These are phyloP conservation scores for Drosophila birchii DNA, from an alignment of 2,888 invertebrate species.

Conservation along the genomic window DNA sequence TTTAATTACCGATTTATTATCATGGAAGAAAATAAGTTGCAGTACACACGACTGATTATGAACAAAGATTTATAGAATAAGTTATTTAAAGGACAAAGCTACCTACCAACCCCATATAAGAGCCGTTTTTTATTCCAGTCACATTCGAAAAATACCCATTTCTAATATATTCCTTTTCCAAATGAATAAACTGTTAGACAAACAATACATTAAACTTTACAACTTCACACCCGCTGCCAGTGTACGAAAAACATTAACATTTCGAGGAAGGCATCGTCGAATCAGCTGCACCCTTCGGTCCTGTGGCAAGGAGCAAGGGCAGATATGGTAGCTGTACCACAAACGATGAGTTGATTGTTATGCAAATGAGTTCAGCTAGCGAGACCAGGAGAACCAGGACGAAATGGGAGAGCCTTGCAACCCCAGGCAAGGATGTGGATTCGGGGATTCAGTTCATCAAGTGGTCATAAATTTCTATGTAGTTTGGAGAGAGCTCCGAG, in stretches of 20 bases:
- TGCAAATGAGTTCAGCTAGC: conserved; percentile 77
- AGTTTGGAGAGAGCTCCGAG: conserved; percentile 36
- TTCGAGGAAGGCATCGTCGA: conserved; percentile 12
- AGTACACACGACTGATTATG: conserved; percentile 25
- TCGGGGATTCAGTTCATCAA: conserved; percentile 77
- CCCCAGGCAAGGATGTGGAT: conserved; percentile 34
- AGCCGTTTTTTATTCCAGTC: conserved; percentile 29
- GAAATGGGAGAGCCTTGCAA: conserved; percentile 42
- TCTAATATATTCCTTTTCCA: conserved; percentile 65
- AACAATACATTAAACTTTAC: conserved; percentile 81
- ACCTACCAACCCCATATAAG: conserved; percentile 24
- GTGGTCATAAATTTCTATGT: conserved; percentile 75
- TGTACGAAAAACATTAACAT: conserved; percentile 70
- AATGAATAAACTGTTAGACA: conserved; percentile 80
- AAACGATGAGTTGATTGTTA: conserved; percentile 81
- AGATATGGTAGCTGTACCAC: conserved; percentile 64
- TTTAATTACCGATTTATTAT: conserved; percentile 15
- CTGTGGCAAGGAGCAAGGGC: conserved; percentile 28
- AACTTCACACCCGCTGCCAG: conserved; percentile 80
- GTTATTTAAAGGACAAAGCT: conserved; percentile 1
- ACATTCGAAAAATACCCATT: conserved; percentile 50
- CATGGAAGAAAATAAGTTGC: conserved; percentile 5
- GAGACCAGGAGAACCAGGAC: conserved; percentile 55
- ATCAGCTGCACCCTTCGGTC: conserved; percentile 20
- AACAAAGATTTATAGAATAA: conserved; percentile 14